phyloP scores from a whole-genome alignment of 1,140 invertebrate species.

The Armadillidium nasatum region DNA sequence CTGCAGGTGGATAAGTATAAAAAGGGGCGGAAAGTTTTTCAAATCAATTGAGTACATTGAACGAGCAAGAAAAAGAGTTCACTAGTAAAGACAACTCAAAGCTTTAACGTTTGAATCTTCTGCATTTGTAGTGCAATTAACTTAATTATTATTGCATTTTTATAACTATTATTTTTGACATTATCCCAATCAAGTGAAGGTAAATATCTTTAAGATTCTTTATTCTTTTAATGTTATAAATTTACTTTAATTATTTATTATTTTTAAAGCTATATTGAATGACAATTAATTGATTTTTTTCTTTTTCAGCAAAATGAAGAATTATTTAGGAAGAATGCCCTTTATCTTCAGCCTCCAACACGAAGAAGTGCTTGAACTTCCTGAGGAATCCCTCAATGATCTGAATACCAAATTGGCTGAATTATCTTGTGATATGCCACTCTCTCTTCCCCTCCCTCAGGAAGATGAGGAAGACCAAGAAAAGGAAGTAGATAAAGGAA shows the following conservation, averaged over 20 bases:
- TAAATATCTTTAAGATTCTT: background rate
- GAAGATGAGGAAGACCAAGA: background rate
- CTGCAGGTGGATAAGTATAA: background rate
- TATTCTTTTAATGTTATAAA: background rate
- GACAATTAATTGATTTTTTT: background rate
- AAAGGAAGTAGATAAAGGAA: constrained; percentile 27
- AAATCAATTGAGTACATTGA: too few relatives aligned
- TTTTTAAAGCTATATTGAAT: background rate
- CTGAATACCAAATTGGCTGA: background rate
- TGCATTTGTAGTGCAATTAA: too few relatives aligned
- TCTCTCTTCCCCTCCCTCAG: background rate
- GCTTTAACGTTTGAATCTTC: too few relatives aligned
- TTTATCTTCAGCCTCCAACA: background rate
- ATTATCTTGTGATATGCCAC: background rate
- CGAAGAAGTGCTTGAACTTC: background rate
- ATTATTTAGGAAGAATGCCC: background rate
- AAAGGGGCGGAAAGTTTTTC: background rate
- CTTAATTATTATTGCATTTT: too few relatives aligned
- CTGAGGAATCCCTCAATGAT: background rate
- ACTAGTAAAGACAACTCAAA: too few relatives aligned
- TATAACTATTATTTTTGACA: background rate
- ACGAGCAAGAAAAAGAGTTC: too few relatives aligned
- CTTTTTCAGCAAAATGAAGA: background rate
- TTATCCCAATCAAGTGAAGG: background rate
- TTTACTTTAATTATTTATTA: background rate